Percentiles rank a stretch among this genome's conserved stretches.
Conservation (phyloP, 2,888 invertebrate genomes). For the Andrena minutula region DNA sequence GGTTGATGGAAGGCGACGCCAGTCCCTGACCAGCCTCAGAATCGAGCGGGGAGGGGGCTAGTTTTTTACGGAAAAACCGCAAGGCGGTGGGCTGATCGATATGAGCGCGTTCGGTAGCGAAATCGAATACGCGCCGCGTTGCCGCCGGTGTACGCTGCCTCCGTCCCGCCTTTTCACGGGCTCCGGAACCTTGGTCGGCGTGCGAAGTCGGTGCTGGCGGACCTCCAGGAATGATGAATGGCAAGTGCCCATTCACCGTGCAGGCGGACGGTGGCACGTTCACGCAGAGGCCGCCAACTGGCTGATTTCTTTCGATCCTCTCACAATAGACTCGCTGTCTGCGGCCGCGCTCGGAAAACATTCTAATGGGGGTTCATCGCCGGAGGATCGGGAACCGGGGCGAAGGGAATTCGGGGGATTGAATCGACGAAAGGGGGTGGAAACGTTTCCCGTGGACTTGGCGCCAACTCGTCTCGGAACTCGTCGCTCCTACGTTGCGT, state of each 20-base stretch:
- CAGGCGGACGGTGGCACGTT: constrained; percentile 42
- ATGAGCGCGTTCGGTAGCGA: constrained; percentile 65
- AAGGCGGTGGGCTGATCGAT: constrained; percentile 59
- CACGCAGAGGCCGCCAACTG: not conserved
- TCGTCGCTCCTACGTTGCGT: not conserved
- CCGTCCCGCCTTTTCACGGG: constrained; percentile 63
- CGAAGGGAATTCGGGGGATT: not conserved
- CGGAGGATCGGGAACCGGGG: not conserved
- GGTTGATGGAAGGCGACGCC: not conserved
- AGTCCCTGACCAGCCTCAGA: too few species aligned
- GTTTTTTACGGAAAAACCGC: constrained; percentile 41
- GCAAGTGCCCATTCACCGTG: constrained; percentile 77
- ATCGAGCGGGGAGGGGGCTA: not conserved
- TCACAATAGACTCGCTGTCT: not conserved
- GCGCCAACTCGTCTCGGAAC: constrained; percentile 10
- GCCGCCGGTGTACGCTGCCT: constrained; percentile 46
- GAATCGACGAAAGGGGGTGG: not conserved
- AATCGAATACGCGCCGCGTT: constrained; percentile 59
- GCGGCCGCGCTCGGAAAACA: not conserved
- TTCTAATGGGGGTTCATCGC: not conserved
- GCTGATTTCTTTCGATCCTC: constrained; percentile 15
- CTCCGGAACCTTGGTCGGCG: constrained; percentile 62
- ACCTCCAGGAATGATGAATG: constrained; percentile 81
- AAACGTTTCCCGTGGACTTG: constrained; percentile 18
- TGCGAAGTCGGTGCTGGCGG: constrained; percentile 76